A percentile compares a stretch with the other conserved stretches of the same genome.
phyloP scores from a whole-genome alignment of 1,140 invertebrate species.

The Oedothorax gibbosus region DNA sequence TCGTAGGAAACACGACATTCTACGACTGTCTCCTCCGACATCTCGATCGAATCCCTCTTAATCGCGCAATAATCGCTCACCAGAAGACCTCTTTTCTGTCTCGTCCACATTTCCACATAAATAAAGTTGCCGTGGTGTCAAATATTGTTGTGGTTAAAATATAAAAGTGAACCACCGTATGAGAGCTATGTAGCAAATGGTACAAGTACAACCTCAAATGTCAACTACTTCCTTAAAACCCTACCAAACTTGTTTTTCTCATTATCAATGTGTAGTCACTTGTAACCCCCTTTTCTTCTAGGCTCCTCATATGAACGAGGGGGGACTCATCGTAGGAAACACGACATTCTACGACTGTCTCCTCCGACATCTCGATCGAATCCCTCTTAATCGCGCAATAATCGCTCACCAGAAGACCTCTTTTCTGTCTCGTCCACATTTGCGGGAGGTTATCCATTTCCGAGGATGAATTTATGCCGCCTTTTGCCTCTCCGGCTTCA shows the following conservation, averaged over 20 bases:
- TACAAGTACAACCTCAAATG: no score
- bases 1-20: not conserved
- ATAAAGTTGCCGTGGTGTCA: no score
- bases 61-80: slow-evolving; percentile 27
- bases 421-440: slow-evolving; percentile 31
- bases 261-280: no score
- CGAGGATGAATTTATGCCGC: not conserved
- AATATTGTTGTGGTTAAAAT: no score
- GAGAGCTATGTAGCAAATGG: no score
- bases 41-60: not conserved
- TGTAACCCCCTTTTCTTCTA: no score
- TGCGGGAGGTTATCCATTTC: slow-evolving; percentile 30
- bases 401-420: slow-evolving; percentile 24
- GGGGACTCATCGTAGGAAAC: no score
- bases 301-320: no score
- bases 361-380: not conserved
- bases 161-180: no score
- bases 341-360: not conserved
- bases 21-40: not conserved
- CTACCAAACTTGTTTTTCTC: no score
- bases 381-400: slow-evolving; percentile 13
- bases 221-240: no score
- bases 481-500: not conserved
- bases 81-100: not conserved
- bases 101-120: no score